A percentile compares a stretch with the other conserved stretches of the same genome.
These are phyloP conservation scores for Drosophila tripunctata DNA, from an alignment of 2,888 invertebrate genomes.

Conservation along the genomic window DNA sequence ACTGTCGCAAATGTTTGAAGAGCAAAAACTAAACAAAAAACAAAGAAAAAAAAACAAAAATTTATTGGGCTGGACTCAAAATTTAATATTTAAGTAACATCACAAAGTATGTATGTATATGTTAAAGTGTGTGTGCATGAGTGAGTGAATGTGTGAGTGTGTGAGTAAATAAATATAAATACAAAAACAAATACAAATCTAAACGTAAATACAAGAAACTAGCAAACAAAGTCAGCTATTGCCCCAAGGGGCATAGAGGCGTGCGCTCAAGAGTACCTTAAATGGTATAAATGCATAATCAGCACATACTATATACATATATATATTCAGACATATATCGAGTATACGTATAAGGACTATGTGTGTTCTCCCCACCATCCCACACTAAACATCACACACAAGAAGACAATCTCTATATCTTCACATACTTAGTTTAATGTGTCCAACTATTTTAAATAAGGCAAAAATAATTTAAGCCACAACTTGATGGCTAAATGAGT, in stretches of 20 bases:
- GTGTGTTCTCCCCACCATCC: conserved; percentile 12
- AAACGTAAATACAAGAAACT: conserved; percentile 17
- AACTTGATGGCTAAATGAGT: conserved; percentile 30
- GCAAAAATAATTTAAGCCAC: conserved; percentile 35
- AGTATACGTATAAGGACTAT: conserved; percentile 22
- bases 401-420: conserved; percentile 69
- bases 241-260: conserved; percentile 38
- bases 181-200: conserved; percentile 25
- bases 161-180: conserved; percentile 20
- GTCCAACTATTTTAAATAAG: conserved; percentile 44
- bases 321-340: conserved; percentile 20
- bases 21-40: conserved; percentile 45
- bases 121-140: conserved; percentile 33
- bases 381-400: conserved; percentile 31
- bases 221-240: conserved; percentile 37
- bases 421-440: conserved; percentile 13
- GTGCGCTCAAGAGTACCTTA: conserved; percentile 59
- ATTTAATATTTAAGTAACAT: conserved; percentile 69
- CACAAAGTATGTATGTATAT: conserved; percentile 47
- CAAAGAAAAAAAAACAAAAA: conserved; percentile 35
- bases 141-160: conserved; percentile 16
- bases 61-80: conserved; percentile 82
- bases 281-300: conserved; percentile 35
- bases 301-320: conserved; percentile 27
- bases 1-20: conserved; percentile 52